Evolutionary conservation across 2,888 invertebrate genomes (phyloP).

Genomic region (Agrochola circellaris): DNA sequence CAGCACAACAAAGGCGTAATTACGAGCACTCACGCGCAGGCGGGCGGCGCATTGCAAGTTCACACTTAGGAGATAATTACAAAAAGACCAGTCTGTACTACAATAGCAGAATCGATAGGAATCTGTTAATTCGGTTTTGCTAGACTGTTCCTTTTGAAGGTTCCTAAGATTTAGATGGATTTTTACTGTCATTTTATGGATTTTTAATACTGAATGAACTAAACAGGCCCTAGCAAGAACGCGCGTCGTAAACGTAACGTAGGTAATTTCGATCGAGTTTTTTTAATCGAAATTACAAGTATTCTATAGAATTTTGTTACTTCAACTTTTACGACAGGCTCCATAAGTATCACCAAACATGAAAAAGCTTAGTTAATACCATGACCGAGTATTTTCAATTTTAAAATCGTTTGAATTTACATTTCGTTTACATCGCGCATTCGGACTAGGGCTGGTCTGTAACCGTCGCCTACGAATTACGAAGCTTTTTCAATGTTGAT

Average conservation of each 20-base stretch:
- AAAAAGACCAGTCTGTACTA: slow-evolving; percentile 12
- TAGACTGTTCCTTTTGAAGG: background rate
- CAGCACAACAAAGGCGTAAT: slow-evolving; percentile 58
- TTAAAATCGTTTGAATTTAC: too few relatives aligned
- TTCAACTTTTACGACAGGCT: too few relatives aligned
- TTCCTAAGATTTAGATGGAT: background rate
- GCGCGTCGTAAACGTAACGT: too few relatives aligned
- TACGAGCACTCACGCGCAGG: slow-evolving; percentile 58
- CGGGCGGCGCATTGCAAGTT: slow-evolving; percentile 50
- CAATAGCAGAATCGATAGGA: background rate
- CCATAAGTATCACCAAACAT: too few relatives aligned
- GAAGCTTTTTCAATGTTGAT: background rate
- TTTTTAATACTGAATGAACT: background rate
- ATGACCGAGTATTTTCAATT: too few relatives aligned
- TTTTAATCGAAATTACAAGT: too few relatives aligned
- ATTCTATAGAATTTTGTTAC: too few relatives aligned
- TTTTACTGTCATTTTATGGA: background rate
- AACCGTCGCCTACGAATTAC: background rate
- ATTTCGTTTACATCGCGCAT: too few relatives aligned
- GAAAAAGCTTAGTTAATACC: too few relatives aligned
- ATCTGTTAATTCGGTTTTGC: too few relatives aligned
- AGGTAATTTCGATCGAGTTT: too few relatives aligned
- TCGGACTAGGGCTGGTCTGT: background rate
- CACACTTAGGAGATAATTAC: background rate
- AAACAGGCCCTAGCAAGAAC: too few relatives aligned